Evolutionary conservation across 2,113 vertebrate species (phyloP).

Genomic region (Psilopogon haemacephalus): DNA sequence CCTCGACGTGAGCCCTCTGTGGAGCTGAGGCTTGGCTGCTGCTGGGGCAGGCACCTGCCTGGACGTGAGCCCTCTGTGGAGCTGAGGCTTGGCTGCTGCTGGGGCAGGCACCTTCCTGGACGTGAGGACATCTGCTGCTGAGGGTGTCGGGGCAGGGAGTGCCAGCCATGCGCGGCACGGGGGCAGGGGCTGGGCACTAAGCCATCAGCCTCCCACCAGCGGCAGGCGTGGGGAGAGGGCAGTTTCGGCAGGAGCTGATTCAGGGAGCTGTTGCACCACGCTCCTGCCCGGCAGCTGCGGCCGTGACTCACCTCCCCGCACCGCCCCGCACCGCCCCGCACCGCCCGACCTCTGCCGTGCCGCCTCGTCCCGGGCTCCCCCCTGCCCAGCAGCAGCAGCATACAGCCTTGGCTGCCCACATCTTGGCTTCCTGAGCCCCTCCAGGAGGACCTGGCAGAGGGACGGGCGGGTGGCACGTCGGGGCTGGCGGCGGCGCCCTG

Average conservation of each 20-base stretch:
- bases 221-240: not conserved
- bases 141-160: not conserved
- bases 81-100: accelerated
- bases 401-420: accelerated
- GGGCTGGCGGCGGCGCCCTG: accelerated
- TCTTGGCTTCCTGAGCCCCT: not conserved
- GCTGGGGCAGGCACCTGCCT: too few relatives aligned
- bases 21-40: not conserved
- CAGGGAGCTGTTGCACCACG: not conserved
- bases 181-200: not conserved
- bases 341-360: not conserved
- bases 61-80: too few relatives aligned
- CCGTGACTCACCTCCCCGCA: not conserved
- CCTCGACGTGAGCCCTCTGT: accelerated
- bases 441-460: not conserved
- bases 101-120: accelerated
- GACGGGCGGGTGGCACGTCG: not conserved
- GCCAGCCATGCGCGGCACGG: not conserved
- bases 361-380: not conserved
- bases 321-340: not conserved
- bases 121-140: accelerated
- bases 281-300: not conserved
- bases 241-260: slow-evolving; percentile 43
- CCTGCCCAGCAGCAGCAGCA: not conserved
- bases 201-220: not conserved